Evolutionary conservation across 2,797 vertebrate species (phyloP).

Genomic region (Coranthus polyacanthus): DNA sequence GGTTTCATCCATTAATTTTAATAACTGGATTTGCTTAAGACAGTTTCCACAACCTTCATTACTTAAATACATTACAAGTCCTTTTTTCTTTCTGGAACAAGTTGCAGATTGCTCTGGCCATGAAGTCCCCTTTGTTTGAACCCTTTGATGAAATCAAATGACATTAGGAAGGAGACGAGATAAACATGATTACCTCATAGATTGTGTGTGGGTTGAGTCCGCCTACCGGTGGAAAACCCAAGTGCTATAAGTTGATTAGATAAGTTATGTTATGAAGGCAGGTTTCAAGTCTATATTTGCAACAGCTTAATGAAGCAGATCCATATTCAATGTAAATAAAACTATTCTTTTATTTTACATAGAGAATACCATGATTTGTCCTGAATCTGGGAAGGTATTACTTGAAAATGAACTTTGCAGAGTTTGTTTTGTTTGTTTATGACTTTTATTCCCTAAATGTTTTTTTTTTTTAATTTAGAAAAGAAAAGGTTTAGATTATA

Average conservation of each 20-base stretch:
- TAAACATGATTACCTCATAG: background rate
- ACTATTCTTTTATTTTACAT: background rate
- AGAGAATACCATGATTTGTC: background rate
- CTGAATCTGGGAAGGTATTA: background rate
- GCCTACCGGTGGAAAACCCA: background rate
- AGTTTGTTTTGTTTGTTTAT: no score
- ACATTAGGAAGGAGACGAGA: background rate
- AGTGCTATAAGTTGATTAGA: background rate
- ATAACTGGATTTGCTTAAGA: no score
- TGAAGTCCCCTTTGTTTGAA: no score
- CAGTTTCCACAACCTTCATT: no score
- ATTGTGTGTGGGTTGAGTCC: background rate
- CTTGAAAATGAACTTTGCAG: background rate
- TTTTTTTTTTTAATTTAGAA: no score
- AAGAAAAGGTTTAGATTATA: conserved; percentile 10
- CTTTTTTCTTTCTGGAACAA: no score
- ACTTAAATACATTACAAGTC: no score
- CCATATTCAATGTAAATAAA: background rate
- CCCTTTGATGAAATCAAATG: no score
- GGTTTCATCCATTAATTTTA: no score
- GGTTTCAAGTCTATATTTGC: background rate
- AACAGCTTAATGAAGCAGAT: conserved; percentile 1
- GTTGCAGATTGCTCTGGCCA: no score
- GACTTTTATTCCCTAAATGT: no score
- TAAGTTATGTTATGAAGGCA: background rate